Evolutionary conservation across 2,888 invertebrate genomes (phyloP).

Genomic region (Drosophila diplacantha): DNA sequence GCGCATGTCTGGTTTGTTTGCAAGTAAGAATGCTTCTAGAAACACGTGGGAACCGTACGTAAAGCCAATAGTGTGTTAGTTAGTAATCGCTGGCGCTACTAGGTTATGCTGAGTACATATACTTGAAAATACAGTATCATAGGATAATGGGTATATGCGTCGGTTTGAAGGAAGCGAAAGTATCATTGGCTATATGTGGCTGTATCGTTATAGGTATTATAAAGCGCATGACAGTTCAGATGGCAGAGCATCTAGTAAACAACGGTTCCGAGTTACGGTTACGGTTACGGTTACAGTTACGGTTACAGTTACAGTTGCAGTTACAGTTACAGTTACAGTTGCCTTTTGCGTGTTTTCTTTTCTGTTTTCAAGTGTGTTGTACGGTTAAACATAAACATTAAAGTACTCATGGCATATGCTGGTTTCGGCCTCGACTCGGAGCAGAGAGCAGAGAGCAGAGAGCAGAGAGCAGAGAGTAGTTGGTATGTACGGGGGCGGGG

Average conservation of each 20-base stretch:
- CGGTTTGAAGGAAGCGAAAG: slow-evolving; percentile 14
- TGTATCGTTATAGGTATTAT: neutral
- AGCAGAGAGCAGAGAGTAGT: neutral
- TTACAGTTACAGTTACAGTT: slow-evolving; percentile 3
- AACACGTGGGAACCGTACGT: slow-evolving; percentile 27
- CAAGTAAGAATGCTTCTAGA: slow-evolving; percentile 18
- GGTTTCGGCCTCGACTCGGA: slow-evolving; percentile 2
- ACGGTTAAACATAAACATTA: neutral
- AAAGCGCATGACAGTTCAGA: slow-evolving; percentile 9
- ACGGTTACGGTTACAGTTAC: neutral
- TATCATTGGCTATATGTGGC: slow-evolving; percentile 25
- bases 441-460: neutral
- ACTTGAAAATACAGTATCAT: slow-evolving; percentile 14
- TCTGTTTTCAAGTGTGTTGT: neutral
- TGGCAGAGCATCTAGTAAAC: slow-evolving; percentile 6
- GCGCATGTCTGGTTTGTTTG: slow-evolving; percentile 4
- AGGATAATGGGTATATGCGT: slow-evolving; percentile 11
- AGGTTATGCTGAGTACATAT: slow-evolving; percentile 10
- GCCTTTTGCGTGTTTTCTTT: neutral
- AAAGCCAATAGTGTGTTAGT: slow-evolving; percentile 47
- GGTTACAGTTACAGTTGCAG: slow-evolving; percentile 1
- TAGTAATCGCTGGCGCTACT: slow-evolving; percentile 35
- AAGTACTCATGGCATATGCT: slow-evolving; percentile 7
- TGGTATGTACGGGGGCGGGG: neutral
- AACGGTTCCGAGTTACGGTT: slow-evolving; percentile 6